phyloP scores from a whole-genome alignment of 2,888 invertebrate species.

The Tanytarsus gracilentus region DNA sequence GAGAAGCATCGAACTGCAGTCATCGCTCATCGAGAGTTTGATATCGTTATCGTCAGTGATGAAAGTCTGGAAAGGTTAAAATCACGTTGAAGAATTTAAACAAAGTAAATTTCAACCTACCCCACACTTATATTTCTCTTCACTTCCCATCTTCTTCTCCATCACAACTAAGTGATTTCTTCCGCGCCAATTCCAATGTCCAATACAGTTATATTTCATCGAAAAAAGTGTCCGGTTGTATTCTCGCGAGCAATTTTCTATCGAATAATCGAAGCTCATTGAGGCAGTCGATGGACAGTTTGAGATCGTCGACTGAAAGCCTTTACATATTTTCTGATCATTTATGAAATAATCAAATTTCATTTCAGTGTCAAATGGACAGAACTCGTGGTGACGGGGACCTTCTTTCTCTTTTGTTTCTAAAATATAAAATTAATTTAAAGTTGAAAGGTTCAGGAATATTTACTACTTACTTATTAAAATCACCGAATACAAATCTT shows the following conservation, averaged over 20 bases:
- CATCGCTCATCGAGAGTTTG: slow-evolving; percentile 7
- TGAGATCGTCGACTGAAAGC: slow-evolving; percentile 4
- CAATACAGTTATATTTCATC: slow-evolving; percentile 55
- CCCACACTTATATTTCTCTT: slow-evolving; percentile 52
- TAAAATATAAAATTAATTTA: background rate
- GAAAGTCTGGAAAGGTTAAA: slow-evolving; percentile 42
- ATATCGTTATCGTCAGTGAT: slow-evolving; percentile 32
- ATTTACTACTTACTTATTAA: slow-evolving; percentile 50
- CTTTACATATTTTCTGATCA: slow-evolving; percentile 34
- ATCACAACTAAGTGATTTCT: slow-evolving; percentile 51
- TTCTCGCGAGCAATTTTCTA: no score
- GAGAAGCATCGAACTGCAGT: slow-evolving; percentile 32
- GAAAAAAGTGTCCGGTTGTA: no score
- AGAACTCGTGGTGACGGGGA: slow-evolving; percentile 45
- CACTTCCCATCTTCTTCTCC: slow-evolving; percentile 44
- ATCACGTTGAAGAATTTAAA: background rate
- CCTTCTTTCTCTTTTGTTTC: background rate
- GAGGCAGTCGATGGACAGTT: slow-evolving; percentile 54
- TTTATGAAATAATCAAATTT: slow-evolving; percentile 49
- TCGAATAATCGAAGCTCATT: slow-evolving; percentile 48
- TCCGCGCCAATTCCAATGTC: slow-evolving; percentile 51
- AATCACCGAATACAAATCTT: slow-evolving; percentile 42
- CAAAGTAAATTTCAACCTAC: slow-evolving; percentile 41
- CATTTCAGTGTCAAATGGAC: slow-evolving; percentile 54
- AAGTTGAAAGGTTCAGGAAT: slow-evolving; percentile 21